These are phyloP conservation scores for Trissolcus brochymenae DNA, from an alignment of 2,888 invertebrate genomes.

Conservation along the genomic window DNA sequence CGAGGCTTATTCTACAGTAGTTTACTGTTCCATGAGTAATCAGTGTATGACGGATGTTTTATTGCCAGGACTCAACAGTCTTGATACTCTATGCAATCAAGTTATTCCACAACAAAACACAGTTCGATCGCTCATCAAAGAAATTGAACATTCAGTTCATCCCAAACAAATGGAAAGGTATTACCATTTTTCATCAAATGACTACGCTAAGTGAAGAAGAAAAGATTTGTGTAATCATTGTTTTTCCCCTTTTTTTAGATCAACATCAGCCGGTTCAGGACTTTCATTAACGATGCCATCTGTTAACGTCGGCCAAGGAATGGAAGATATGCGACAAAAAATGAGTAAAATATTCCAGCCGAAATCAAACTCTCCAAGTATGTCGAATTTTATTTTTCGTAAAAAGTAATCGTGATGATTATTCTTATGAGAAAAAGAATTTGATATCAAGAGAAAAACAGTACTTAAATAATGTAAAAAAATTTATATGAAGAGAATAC, in stretches of 20 bases:
- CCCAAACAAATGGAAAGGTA: conserved; percentile 73
- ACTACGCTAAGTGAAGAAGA: background rate
- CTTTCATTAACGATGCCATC: conserved; percentile 73
- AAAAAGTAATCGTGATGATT: conserved; percentile 65
- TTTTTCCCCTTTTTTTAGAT: conserved; percentile 57
- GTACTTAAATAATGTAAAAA: too few relatives aligned
- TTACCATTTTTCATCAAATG: background rate
- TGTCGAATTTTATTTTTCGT: conserved; percentile 71
- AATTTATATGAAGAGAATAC: too few relatives aligned
- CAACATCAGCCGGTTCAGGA: conserved; percentile 69
- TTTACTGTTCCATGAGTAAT: conserved; percentile 78
- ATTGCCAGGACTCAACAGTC: conserved; percentile 78
- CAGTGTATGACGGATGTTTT: conserved; percentile 77
- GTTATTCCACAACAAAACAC: conserved; percentile 78
- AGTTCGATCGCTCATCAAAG: conserved; percentile 78
- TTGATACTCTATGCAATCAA: conserved; percentile 77
- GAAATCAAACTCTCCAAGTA: conserved; percentile 69
- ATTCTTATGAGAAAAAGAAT: background rate
- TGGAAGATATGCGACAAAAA: conserved; percentile 80
- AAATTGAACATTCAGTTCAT: conserved; percentile 76
- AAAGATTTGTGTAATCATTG: background rate
- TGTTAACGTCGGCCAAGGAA: conserved; percentile 77
- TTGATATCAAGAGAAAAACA: too few relatives aligned
- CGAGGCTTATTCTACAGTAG: conserved; percentile 81
- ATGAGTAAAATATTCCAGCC: conserved; percentile 80